Evolutionary conservation across 2,113 vertebrate genomes (phyloP).

Genomic region (Pituophis catenifer): DNA sequence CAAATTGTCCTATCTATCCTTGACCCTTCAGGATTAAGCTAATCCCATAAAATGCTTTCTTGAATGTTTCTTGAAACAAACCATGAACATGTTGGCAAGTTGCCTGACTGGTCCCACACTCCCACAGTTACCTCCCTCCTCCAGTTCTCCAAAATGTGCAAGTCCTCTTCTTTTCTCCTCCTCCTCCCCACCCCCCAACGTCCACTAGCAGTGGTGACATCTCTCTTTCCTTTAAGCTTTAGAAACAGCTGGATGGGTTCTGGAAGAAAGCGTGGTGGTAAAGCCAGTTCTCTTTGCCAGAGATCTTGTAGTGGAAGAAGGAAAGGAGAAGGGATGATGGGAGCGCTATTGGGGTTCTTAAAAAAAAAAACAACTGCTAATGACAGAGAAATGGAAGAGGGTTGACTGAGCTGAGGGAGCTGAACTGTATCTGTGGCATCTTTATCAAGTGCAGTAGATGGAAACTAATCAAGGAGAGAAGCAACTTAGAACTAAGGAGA

Average conservation of each 20-base stretch:
- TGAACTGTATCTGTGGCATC: neutral
- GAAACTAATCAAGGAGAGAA: no score
- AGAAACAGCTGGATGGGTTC: neutral
- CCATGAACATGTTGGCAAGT: neutral
- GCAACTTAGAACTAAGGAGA: no score
- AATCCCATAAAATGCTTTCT: neutral
- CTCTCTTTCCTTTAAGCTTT: neutral
- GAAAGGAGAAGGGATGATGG: neutral
- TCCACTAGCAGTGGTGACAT: neutral
- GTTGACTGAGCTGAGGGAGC: neutral
- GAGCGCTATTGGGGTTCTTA: neutral
- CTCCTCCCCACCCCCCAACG: neutral
- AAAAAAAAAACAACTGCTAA: neutral
- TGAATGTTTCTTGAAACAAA: neutral
- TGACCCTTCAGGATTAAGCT: neutral
- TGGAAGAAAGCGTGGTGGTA: neutral
- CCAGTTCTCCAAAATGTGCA: neutral
- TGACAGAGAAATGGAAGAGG: neutral
- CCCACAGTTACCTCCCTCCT: neutral
- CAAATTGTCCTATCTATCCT: neutral
- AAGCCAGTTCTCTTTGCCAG: neutral
- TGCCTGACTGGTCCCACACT: neutral
- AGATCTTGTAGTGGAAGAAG: neutral
- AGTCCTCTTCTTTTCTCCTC: neutral
- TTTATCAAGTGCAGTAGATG: neutral